Evolutionary conservation across 2,888 invertebrate genomes (phyloP).

Genomic region (Lottia gigantea): DNA sequence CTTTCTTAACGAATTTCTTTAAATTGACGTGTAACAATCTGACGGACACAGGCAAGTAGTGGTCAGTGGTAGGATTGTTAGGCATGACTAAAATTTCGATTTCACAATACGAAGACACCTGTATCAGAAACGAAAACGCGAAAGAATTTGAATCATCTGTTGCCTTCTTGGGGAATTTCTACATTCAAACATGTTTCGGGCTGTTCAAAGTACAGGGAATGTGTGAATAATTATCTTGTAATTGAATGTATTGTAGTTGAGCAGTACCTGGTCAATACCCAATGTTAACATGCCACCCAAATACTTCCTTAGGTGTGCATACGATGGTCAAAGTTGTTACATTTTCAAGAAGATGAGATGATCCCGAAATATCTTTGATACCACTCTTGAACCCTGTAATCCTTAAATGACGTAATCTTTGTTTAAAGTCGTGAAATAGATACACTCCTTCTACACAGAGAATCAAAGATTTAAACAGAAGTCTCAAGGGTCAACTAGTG

Average conservation of each 20-base stretch:
- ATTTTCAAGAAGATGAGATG: background rate
- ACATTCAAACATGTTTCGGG: background rate
- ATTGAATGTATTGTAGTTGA: background rate
- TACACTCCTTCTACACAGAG: too few relatives aligned
- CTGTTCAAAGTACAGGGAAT: background rate
- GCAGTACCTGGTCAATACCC: background rate
- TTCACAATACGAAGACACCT: background rate
- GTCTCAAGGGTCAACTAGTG: too few relatives aligned
- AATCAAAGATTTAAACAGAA: too few relatives aligned
- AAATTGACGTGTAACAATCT: constrained; percentile 1
- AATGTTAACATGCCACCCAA: too few relatives aligned
- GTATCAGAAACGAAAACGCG: background rate
- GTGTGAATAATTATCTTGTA: background rate
- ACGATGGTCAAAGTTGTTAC: too few relatives aligned
- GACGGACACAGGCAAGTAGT: background rate
- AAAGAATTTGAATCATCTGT: background rate
- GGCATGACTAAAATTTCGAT: constrained; percentile 5
- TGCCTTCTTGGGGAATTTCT: background rate
- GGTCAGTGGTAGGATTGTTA: background rate
- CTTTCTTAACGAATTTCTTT: constrained; percentile 2
- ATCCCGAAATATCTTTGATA: background rate
- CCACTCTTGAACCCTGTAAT: background rate
- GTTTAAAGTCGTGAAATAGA: too few relatives aligned
- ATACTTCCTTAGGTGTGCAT: too few relatives aligned
- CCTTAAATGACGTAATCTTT: background rate